Percentiles rank a stretch among this genome's conserved stretches.
These are phyloP conservation scores for Acanthoscelides obtectus DNA, from an alignment of 2,888 invertebrate genomes.

Conservation along the genomic window DNA sequence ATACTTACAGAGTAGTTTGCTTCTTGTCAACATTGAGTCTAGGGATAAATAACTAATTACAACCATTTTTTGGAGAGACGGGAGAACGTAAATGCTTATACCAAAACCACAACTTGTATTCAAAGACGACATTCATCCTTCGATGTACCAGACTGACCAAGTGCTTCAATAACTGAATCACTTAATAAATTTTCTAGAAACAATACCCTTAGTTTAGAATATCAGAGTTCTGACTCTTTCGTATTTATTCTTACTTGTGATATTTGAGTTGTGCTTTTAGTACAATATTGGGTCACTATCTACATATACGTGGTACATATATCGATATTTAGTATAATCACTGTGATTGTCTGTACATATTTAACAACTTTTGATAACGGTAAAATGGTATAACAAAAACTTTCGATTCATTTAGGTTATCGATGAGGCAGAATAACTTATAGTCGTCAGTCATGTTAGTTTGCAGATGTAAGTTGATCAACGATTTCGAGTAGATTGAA, in stretches of 20 bases:
- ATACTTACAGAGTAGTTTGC: too few relatives aligned
- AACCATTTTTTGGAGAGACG: background rate
- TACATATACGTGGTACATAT: background rate
- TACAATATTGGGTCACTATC: background rate
- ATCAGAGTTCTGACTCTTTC: too few relatives aligned
- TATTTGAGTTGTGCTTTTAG: background rate
- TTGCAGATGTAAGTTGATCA: background rate
- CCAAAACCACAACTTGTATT: background rate
- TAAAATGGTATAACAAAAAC: background rate
- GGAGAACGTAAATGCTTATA: background rate
- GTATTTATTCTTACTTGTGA: too few relatives aligned
- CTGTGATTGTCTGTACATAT: background rate
- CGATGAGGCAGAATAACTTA: background rate
- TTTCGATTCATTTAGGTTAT: background rate
- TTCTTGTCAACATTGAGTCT: background rate
- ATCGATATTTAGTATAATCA: background rate
- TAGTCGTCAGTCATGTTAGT: background rate
- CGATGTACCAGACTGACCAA: too few relatives aligned
- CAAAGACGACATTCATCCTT: too few relatives aligned
- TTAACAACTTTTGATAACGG: background rate
- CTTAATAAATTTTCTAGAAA: too few relatives aligned
- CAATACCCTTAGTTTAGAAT: too few relatives aligned
- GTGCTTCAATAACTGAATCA: too few relatives aligned
- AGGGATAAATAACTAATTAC: background rate
- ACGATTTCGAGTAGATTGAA: too few relatives aligned